Percentiles rank a stretch among this genome's conserved stretches.
These are phyloP conservation scores for Herpetotheres cachinnans DNA, from an alignment of 2,113 vertebrate genomes.

Conservation along the genomic window DNA sequence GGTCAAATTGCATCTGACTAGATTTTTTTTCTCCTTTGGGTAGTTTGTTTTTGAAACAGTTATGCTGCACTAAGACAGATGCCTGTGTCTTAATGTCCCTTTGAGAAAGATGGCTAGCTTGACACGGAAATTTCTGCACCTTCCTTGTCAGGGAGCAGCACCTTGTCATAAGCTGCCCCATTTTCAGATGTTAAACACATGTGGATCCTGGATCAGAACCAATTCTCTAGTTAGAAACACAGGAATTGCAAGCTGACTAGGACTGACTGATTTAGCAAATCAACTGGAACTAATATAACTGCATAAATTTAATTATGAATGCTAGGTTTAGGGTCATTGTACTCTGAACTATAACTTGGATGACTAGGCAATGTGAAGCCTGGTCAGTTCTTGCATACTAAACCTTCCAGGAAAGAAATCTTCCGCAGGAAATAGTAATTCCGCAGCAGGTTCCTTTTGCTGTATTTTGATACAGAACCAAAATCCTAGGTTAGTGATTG, in stretches of 20 bases:
- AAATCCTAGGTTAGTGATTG: neutral
- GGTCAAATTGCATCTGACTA: neutral
- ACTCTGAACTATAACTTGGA: neutral
- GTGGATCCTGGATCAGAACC: neutral
- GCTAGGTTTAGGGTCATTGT: neutral
- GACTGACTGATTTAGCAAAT: neutral
- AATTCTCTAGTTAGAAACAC: neutral
- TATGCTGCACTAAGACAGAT: neutral
- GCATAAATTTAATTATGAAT: neutral
- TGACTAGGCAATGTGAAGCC: neutral
- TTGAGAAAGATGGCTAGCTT: neutral
- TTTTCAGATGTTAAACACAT: neutral
- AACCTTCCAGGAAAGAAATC: neutral
- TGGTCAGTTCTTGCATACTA: neutral
- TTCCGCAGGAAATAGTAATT: neutral
- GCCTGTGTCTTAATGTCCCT: neutral
- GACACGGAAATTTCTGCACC: neutral
- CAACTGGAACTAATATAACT: neutral
- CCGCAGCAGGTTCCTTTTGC: neutral
- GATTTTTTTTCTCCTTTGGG: neutral
- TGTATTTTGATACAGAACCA: neutral
- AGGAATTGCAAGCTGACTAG: neutral
- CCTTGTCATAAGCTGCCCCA: neutral
- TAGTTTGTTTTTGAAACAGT: neutral
- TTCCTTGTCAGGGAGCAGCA: neutral